A percentile compares a stretch with the other conserved stretches of the same genome.
phyloP scores from a whole-genome alignment of 2,797 vertebrate species.

The Spheniscus humboldti region DNA sequence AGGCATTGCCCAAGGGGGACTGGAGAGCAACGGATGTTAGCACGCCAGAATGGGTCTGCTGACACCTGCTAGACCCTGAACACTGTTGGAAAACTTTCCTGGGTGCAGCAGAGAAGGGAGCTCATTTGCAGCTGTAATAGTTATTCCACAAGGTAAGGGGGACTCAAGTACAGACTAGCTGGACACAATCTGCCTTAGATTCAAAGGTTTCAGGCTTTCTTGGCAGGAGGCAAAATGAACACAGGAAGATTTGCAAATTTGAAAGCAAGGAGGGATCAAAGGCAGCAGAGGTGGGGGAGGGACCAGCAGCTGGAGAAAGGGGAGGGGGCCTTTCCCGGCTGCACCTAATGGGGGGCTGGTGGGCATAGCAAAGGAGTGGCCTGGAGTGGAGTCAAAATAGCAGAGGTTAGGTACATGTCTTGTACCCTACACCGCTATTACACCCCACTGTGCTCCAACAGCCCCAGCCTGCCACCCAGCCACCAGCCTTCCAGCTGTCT shows the following conservation, averaged over 20 bases:
- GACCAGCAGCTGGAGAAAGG: neutral
- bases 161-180: neutral
- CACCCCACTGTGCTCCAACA: neutral
- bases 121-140: neutral
- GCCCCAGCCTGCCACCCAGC: neutral
- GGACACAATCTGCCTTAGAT: neutral
- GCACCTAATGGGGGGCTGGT: neutral
- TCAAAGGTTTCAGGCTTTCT: neutral
- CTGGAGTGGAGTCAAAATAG: neutral
- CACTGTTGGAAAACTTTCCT: neutral
- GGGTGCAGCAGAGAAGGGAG: neutral
- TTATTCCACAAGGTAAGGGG: no score
- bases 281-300: neutral
- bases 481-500: neutral
- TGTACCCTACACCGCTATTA: neutral
- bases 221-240: neutral
- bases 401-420: neutral
- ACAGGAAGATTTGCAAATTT: neutral
- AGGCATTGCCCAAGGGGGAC: neutral
- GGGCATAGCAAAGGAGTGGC: neutral
- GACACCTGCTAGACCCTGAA: neutral
- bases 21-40: neutral
- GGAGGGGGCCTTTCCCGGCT: neutral
- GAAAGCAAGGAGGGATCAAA: neutral
- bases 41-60: neutral